Conservation (phyloP, 2,888 invertebrate species). For the Tachystola acroxantha region DNA sequence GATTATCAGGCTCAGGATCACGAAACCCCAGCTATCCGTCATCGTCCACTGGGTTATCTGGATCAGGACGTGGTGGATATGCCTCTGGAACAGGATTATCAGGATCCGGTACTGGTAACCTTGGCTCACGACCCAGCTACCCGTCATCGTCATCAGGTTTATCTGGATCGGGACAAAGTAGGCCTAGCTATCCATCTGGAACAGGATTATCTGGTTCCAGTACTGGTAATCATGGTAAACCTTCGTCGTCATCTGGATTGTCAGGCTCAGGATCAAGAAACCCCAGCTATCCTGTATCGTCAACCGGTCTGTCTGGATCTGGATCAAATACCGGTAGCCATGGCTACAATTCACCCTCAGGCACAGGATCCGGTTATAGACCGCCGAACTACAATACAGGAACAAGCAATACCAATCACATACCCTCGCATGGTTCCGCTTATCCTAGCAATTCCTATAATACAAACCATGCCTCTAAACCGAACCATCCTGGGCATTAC, state of each 20-base stretch:
- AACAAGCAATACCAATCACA: not conserved
- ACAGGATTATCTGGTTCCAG: too few relatives aligned
- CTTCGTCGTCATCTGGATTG: conserved; percentile 11
- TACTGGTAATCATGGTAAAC: conserved; percentile 7
- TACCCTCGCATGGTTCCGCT: not conserved
- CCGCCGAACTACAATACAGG: not conserved
- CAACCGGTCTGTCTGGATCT: conserved; percentile 13
- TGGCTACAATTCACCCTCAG: conserved; percentile 18
- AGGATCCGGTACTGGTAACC: not conserved
- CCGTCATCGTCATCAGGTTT: conserved; percentile 7
- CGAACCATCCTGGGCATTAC: not conserved
- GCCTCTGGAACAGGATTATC: conserved; percentile 11
- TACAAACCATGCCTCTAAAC: conserved; percentile 9
- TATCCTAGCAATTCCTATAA: conserved; percentile 18
- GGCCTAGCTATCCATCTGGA: conserved; percentile 9
- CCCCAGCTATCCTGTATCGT: conserved; percentile 5
- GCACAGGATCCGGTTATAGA: conserved; percentile 11
- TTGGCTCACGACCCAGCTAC: not conserved
- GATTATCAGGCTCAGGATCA: conserved; percentile 9
- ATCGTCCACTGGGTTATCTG: conserved; percentile 9
- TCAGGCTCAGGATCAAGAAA: conserved; percentile 11
- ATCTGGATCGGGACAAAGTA: conserved; percentile 6
- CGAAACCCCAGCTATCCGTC: conserved; percentile 6
- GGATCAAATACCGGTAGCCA: conserved; percentile 12
- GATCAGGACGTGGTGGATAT: conserved; percentile 14